phyloP scores from a whole-genome alignment of 2,797 vertebrate species.

The Meda fulgida region DNA sequence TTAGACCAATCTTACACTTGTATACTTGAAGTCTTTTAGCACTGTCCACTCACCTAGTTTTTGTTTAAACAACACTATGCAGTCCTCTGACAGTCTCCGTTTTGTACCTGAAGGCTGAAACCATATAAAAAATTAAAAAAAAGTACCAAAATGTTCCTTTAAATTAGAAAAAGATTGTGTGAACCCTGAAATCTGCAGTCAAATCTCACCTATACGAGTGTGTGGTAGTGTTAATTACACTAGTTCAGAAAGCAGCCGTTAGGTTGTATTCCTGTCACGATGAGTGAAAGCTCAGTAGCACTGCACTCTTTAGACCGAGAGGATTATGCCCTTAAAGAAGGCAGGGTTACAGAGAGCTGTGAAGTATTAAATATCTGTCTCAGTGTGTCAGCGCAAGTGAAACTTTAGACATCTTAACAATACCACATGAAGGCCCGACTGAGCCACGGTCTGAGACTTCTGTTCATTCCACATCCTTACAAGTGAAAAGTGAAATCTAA shows the following conservation, averaged over 20 bases:
- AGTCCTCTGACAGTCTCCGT: background rate
- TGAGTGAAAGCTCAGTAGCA: constrained; percentile 30
- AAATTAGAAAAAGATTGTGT: background rate
- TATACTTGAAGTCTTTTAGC: background rate
- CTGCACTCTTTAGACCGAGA: background rate
- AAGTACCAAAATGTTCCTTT: constrained; percentile 1
- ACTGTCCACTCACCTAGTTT: background rate
- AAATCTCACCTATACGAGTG: background rate
- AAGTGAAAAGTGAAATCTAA: constrained; percentile 34
- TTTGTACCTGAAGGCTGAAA: background rate
- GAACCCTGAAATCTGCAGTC: background rate
- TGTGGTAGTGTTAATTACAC: constrained; percentile 30
- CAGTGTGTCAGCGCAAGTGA: constrained; percentile 38
- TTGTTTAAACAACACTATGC: background rate
- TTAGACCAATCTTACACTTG: background rate
- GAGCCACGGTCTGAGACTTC: constrained; percentile 28
- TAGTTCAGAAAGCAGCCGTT: constrained; percentile 34
- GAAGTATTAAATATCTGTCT: constrained; percentile 35
- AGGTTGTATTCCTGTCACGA: constrained; percentile 36
- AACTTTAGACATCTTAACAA: constrained; percentile 45
- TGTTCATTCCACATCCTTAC: constrained; percentile 25
- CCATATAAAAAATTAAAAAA: too few relatives aligned
- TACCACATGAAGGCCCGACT: constrained; percentile 35
- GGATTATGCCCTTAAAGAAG: constrained; percentile 39
- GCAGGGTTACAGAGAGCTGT: constrained; percentile 35